Evolutionary conservation across 2,113 vertebrate genomes (phyloP), one percentile per base, ranked within the genome.

Genomic region (Phylloscopus trochiloides): DNA sequence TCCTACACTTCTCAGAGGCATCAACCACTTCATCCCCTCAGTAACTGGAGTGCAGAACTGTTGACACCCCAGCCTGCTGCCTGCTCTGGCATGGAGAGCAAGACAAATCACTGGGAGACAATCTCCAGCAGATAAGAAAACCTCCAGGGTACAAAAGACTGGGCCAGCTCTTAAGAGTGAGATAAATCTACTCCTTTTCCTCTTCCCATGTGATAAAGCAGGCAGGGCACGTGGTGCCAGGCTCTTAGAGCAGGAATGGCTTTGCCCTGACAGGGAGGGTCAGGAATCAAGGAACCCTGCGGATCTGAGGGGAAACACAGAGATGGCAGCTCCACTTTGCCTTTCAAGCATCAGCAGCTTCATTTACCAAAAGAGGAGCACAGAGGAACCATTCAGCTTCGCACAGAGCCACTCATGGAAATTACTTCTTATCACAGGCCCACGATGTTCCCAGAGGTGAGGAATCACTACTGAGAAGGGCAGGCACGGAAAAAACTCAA

Each of bases 251-350:
- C 81, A 55, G 61, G 43, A 71, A 58, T 26, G 52, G 73, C 55
- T 81, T 13, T 47, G 43, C 38, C 38, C 28, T 55, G 65, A 51
- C 59, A 87, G 71, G 66, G 70, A 24, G 58, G 68, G 81, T 59
- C 57, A 75, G 81, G 40, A 91, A 81, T 34, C 3, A 0, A 67
- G 52, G 11, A 79, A 55, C 25, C 17, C 62, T 63, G 57, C 0
- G 3, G 57, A 63, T 13, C 52, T 3, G 57, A 85, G 45, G 31
- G 77, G 40, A 68, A 77, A 59, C 80, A 63, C 52, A 32, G 51
- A 75, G 62, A 11, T 29, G 70, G 63, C 81, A 87, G 81, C 45
- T 85, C 70, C 57, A 75, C 26, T 85, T 90, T 82, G 52, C 81
- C 66, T 91, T 72, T 71, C 48, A 42, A 54, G 48, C 77, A 59